Evolutionary conservation across 2,113 vertebrate species (phyloP).

Genomic region (Lipotes vexillifer): DNA sequence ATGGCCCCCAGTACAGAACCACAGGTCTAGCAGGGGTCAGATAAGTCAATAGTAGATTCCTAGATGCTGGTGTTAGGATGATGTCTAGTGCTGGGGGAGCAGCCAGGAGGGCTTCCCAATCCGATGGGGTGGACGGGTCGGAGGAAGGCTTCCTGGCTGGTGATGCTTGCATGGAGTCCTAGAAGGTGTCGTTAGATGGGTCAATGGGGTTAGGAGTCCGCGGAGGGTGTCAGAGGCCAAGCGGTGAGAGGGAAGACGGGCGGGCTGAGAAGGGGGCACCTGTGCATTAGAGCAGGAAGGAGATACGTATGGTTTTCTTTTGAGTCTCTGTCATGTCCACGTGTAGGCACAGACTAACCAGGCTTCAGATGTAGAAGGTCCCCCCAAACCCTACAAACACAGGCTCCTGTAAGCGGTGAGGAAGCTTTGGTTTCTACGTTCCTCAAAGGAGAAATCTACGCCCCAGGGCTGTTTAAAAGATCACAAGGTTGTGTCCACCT

Average conservation of each 20-base stretch:
- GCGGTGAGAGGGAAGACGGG: neutral
- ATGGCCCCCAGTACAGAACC: neutral
- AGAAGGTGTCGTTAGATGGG: neutral
- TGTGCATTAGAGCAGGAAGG: accelerated
- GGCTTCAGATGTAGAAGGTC: accelerated
- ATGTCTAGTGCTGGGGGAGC: accelerated
- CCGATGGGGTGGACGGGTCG: accelerated
- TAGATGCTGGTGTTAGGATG: neutral
- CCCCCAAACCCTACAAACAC: accelerated
- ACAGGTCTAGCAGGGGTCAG: neutral
- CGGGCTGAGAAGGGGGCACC: accelerated
- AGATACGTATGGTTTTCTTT: accelerated
- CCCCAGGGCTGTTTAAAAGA: neutral
- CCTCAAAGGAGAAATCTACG: neutral
- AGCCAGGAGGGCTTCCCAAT: accelerated
- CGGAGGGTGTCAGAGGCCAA: accelerated
- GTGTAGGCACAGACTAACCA: neutral
- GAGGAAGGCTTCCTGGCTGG: neutral
- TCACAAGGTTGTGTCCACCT: no score
- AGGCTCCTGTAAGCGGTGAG: neutral
- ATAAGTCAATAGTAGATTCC: neutral
- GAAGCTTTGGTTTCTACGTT: neutral
- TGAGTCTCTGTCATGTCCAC: no score
- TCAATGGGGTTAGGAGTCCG: accelerated
- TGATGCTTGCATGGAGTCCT: accelerated